Evolutionary conservation across 1,140 invertebrate genomes (phyloP).

Genomic region (Drosophila lowei): DNA sequence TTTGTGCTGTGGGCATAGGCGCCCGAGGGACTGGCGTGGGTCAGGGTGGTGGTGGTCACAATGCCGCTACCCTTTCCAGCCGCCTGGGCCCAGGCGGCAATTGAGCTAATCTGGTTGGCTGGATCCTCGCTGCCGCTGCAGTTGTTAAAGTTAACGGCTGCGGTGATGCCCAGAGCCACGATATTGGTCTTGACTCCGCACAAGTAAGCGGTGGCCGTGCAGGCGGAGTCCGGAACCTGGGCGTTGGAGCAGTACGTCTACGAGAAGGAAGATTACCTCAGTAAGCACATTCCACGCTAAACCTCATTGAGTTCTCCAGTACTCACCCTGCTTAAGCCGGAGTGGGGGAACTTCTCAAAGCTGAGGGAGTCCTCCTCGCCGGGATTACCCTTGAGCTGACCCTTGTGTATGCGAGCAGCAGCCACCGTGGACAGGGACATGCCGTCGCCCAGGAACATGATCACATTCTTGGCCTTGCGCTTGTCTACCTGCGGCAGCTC

Average conservation of each 20-base stretch:
- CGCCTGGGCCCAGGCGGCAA: conserved; percentile 92
- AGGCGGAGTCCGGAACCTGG: conserved; percentile 92
- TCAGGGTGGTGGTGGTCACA: conserved; percentile 78
- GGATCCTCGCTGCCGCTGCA: conserved; percentile 87
- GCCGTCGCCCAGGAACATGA: conserved; percentile 91
- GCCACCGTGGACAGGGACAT: conserved; percentile 90
- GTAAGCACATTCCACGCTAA: background rate
- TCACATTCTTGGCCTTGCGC: conserved; percentile 87
- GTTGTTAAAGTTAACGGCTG: conserved; percentile 86
- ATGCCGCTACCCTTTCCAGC: conserved; percentile 85
- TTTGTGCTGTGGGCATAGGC: conserved; percentile 86
- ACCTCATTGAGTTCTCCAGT: no score
- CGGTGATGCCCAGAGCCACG: conserved; percentile 87
- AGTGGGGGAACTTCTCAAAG: conserved; percentile 90
- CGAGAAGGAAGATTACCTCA: background rate
- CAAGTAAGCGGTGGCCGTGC: conserved; percentile 88
- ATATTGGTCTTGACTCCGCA: conserved; percentile 89
- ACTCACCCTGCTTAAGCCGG: conserved; percentile 86
- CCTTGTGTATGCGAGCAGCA: conserved; percentile 87
- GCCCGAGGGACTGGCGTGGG: conserved; percentile 77
- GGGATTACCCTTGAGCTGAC: conserved; percentile 84
- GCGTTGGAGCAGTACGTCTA: conserved; percentile 88
- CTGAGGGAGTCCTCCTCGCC: conserved; percentile 88
- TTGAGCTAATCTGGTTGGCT: conserved; percentile 85
- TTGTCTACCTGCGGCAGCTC: conserved; percentile 30